Base-by-base conservation (phyloP, 2,888 invertebrate species). In the Polydrusus cervinus region DNA sequence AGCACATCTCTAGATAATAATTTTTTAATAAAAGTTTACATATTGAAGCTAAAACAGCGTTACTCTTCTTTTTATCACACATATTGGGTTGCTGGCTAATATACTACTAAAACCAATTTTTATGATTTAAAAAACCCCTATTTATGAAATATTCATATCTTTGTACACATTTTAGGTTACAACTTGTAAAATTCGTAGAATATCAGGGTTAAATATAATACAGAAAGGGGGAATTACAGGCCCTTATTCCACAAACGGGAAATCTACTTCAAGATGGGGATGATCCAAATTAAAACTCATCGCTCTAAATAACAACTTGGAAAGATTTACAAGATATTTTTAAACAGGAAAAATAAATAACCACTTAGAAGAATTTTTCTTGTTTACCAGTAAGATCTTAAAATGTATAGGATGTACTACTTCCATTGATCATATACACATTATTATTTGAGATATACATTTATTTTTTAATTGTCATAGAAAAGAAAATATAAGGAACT, bases 211-310 rank as follows among this genome's bases (percentile, higher is more conserved):
- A 61, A 73, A 68, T 68, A 51, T 73, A 25, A 73, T 61, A 60
- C 47, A 60, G 49, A 61, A 61, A 71, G 71, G 53, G 34, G 30
- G 53, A 62, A 49, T 30, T 64, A 55, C 16, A 62, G 53, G 45
- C 62, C 40, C 55, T 74, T 74, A 68, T 53, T 66, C 45, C 68
- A 49, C 60, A 74, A 74, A 74, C 61, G 67, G 55, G 62, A 60
- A 60, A 60, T 60, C 38, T 18, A 60, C 73, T 68, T 68, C 53
- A 45, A 61, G 45, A 68, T 68, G 67, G 67, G 49, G 62, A 67
- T 74, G 68, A 74, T 74, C 68, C 73, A 68, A 74, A 74, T 74
- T 68, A 74, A 74, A 68, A 74, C 61, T 68, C 62, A 68, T 68
- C 68, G 45, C 40, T 74, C 53, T 73, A 73, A 67, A 67, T 51